Evolutionary conservation across 2,797 vertebrate genomes (phyloP), one percentile per base, ranked within the genome.

Genomic region (Uromys caudimaculatus): DNA sequence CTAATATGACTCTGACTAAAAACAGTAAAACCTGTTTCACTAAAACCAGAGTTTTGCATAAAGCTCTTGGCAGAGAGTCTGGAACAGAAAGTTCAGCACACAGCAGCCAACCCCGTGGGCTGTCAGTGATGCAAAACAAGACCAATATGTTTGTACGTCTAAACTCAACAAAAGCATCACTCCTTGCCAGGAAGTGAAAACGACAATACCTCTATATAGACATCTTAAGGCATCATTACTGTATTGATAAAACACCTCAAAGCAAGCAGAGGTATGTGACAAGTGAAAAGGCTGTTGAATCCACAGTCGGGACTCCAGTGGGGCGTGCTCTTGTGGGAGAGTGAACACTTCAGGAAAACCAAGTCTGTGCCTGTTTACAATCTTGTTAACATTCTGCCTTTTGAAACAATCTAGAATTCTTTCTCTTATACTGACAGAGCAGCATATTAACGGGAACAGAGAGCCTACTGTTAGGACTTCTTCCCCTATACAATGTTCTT

Each of bases 61-160:
- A 93, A 98, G 97, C 97, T 97, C 98, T 98, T 99, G 98, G 98
- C 98, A 98, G 88, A 96, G 91, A 97, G 97, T 98, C 98, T 95
- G 97, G 98, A 97, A 99, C 99, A 98, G 97, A 98, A 96, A 98
- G 98, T 98, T 98, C 98, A 83, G 98, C 97, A 98, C 98, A 98
- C 1, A 98, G 97, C 95, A 29, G 98, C 97, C 97, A 97, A 97
- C 97, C 89, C 84, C 96, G 98, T 78, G 97, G 97, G 98, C 52
- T 98, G 98, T 98, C 97, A 98, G 97, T 92, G 98, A 98, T 95
- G 98, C 83, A 97, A 97, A 98, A 97, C 52, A 96, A 98, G 97
- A 96, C 96, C 89, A 97, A 64, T 96, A 94, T 98, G 92, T 97
- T 96, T 77, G 24, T 93, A 92, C 93, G 96, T 98, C 98, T 93